Evolutionary conservation across 92 coral and sea anemone genomes (phyloP).

Genomic region (Chrysogorgia sp.): DNA sequence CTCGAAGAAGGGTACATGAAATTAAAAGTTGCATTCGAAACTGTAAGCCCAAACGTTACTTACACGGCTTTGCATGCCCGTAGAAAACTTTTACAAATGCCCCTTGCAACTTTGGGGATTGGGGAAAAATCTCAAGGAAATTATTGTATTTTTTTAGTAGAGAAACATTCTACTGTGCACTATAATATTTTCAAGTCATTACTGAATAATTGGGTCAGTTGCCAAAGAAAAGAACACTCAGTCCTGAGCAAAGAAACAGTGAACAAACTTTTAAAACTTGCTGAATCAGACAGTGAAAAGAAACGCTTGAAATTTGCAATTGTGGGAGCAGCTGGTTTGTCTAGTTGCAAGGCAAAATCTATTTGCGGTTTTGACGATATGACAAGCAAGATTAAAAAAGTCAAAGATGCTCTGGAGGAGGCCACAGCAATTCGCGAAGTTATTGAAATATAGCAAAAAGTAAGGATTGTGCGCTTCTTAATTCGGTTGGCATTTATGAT

Average conservation of each 20-base stretch:
- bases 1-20: conserved; percentile 50
- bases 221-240: conserved; percentile 2
- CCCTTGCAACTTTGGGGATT: conserved; percentile 47
- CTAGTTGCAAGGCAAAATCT: conserved; percentile 37
- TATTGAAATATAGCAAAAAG: conserved; percentile 42
- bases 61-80: conserved; percentile 47
- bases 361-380: conserved; percentile 33
- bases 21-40: conserved; percentile 48
- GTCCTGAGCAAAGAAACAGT: conserved; percentile 18
- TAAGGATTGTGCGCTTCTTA: conserved; percentile 29
- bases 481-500: conserved; percentile 21
- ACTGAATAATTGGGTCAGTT: conserved; percentile 25
- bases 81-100: conserved; percentile 61
- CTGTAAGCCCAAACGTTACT: conserved; percentile 40
- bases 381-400: conserved; percentile 13
- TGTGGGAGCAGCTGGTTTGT: conserved; percentile 36
- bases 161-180: conserved; percentile 11
- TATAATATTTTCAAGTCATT: conserved; percentile 24
- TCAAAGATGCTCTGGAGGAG: conserved; percentile 29
- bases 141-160: conserved; percentile 2
- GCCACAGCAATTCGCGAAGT: conserved; percentile 39
- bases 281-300: conserved; percentile 28
- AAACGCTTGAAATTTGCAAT: conserved; percentile 36
- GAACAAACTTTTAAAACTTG: conserved; percentile 12
- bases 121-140: not conserved